Evolutionary conservation across 35 echinoderm and acorn worm genomes (phyloP), one percentile per base, ranked within the genome.

Genomic region (Anneissia japonica): DNA sequence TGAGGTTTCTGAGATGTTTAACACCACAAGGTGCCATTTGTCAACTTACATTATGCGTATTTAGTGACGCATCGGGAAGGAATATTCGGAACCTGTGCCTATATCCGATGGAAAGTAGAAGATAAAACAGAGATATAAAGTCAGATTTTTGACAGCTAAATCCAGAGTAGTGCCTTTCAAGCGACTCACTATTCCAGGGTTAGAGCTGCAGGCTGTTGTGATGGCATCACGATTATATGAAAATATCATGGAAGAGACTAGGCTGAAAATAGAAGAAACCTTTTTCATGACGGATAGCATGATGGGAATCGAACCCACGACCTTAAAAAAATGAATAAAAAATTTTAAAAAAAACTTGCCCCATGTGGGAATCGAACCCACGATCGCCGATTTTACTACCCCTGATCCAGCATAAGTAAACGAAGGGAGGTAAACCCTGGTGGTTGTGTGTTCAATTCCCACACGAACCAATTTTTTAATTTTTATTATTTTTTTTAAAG

Each of bases 11-110:
- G 2, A 81, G 91, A 89, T 76, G 87, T 82, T 30, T 93, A 21
- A 81, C 87, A 21, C 81, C 73, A 75, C n/a, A 73, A 45, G 14
- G 30, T 26, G 74, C 35, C 9, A 26, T 34, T 4, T 38, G 76
- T 12, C 26, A 39, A 38, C 91, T 86, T 0, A 80, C 84, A 31
- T 30, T 93, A 3, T 93, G 86, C 31, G 85, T 93, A 4, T 93
- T 93, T 32, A 89, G 41, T 1, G 86, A 93, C 73, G 91, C 82
- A 1, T 85, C 91, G 10, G 14, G 87, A 93, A 74, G n/a, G 46
- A n/a, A 87, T 87, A 5, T 93, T 93, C 79, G 72, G 83, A 19
- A 74, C 87, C 37, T 89, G 41, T 82, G 91, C 76, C 9, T 93
- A 93, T 81, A 6, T 85, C 12, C 46, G 76, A 81, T 93, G 91